Conservation (phyloP, 2,888 invertebrate genomes). For the Spicauda simplicius region DNA sequence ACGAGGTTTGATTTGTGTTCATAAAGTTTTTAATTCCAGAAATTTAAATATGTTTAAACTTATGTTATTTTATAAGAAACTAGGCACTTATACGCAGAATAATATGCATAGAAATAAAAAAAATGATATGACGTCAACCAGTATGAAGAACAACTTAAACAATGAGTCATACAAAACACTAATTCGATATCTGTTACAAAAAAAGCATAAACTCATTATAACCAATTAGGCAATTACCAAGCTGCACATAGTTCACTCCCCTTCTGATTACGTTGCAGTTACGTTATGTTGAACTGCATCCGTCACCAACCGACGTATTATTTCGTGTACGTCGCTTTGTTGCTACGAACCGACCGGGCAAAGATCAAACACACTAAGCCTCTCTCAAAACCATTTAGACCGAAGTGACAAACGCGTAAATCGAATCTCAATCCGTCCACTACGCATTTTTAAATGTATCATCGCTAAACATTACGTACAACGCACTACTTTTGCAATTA, state of each 20-base stretch:
- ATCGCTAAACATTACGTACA: not conserved
- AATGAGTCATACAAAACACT: too few relatives aligned
- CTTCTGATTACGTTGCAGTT: not conserved
- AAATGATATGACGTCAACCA: too few relatives aligned
- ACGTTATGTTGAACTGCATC: not conserved
- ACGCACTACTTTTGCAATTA: conserved; percentile 35
- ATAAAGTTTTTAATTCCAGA: too few relatives aligned
- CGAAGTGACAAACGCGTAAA: not conserved
- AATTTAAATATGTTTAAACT: too few relatives aligned
- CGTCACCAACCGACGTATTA: not conserved
- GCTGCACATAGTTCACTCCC: not conserved
- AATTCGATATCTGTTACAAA: too few relatives aligned
- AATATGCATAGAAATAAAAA: too few relatives aligned
- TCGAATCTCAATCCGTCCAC: not conserved
- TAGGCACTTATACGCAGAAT: too few relatives aligned
- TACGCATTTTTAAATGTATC: conserved; percentile 1
- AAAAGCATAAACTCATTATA: not conserved
- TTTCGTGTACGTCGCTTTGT: not conserved
- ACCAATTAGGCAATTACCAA: not conserved
- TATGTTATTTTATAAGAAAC: too few relatives aligned
- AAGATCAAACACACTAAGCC: conserved; percentile 7
- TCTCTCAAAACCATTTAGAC: not conserved
- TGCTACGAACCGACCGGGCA: not conserved
- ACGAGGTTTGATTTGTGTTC: not conserved
- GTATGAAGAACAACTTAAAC: too few relatives aligned